Base-by-base conservation (phyloP, 2,888 invertebrate genomes). In the Nezara viridula region DNA sequence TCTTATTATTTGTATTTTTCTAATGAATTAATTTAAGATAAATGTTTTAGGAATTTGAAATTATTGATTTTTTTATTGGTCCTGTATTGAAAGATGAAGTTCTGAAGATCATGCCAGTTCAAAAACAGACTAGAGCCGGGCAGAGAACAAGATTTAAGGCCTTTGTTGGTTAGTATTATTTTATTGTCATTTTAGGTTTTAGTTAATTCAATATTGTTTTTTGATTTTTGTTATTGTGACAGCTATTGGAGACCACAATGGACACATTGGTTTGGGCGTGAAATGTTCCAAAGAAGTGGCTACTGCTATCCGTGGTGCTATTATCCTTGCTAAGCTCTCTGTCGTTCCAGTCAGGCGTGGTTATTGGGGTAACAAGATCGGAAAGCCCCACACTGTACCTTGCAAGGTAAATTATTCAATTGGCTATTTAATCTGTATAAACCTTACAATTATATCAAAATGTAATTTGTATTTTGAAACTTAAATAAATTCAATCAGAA, bases 251-350 rank as follows among this genome's bases (percentile, higher is more conserved):
- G 99, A 99, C 93, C 97, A 97, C 94, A 98, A 98, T 92, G 99
- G 99, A 47, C 99, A 99, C 94, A 98, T 99, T 92, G 99, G 99
- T 92, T 94, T 99, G 90, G 99, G 99, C 87, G 99, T 99, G 3
- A 99, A 99, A 94, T 99, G 99, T 95, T 98, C 98, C 93, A 99
- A 99, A 94, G 99, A 99, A 97, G 99, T 99, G 49, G 99, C 99
- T 6, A 99, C 99, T 90, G 99, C 99, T 89, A 99, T 99, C 92
- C 96, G 99, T 92, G 99, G 99, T 88, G 99, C 99, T 90, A 99
- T 99, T 92, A 98, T 99, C 92, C 94, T 99, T 91, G 99, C 99
- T 89, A 99, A 99, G 93, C 94, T 99, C 89, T 99, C 99, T 0
- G 98, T 99, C 90, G 97, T 99, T 88, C 99, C 99, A 2, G 99